Conservation (phyloP, 2,113 vertebrate species). For the Columba janthina region DNA sequence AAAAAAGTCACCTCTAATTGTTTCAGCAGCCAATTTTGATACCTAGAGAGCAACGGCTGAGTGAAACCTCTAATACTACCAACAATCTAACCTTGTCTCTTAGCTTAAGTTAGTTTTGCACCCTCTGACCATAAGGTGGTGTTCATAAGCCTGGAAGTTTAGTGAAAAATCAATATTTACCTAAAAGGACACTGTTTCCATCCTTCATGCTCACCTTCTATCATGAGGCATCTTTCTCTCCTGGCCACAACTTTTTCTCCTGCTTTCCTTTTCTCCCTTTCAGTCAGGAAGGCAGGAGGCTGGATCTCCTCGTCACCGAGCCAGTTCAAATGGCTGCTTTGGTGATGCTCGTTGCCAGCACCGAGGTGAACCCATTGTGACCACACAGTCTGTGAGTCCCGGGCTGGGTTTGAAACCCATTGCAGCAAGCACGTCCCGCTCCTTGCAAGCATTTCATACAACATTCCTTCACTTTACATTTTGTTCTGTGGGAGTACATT, state of each 20-base stretch:
- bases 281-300: not conserved
- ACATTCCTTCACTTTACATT: constrained; percentile 52
- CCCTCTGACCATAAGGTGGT: not conserved
- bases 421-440: constrained; percentile 32
- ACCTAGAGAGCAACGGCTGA: not conserved
- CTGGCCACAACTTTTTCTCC: not conserved
- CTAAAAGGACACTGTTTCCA: not conserved
- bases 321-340: constrained; percentile 21
- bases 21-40: not conserved
- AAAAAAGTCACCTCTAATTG: not conserved
- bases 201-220: not conserved
- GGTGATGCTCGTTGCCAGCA: not conserved
- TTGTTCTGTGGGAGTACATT: constrained; percentile 60
- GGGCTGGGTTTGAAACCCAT: not conserved
- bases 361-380: not conserved
- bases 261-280: not conserved
- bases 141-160: not conserved
- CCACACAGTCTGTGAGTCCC: constrained; percentile 23
- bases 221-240: not conserved
- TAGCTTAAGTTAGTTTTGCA: not conserved
- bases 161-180: not conserved
- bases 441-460: not conserved
- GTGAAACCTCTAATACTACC: not conserved
- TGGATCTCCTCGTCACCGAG: not conserved
- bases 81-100: not conserved